Base-by-base conservation (phyloP, 1,140 invertebrate species). In the Leguminivora glycinivorella region DNA sequence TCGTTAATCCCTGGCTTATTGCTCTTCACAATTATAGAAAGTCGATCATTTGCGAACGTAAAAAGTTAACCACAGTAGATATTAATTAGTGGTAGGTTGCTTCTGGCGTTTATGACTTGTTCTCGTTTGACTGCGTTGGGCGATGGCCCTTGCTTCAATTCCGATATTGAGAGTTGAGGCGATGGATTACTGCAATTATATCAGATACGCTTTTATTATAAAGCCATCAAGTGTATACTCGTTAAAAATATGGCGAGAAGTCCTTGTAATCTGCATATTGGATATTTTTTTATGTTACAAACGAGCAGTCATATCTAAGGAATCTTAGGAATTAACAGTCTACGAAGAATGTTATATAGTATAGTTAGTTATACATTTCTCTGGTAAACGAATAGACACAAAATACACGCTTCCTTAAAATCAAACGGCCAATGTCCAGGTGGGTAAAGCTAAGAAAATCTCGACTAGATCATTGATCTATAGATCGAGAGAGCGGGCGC, bases 391-490 rank as follows among this genome's bases (percentile, higher is more conserved):
- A 60, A 14, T 17, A 60, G 25, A 26, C 22, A 12, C 56, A 60
- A 29, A 60, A 29, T 31, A 29, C 1, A 31, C 31, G 14, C 26
- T 58, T 58, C n/a, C 22, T 29, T 63, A 29, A 60, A 60, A 63
- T 17, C 24, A 63, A 63, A 63, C 17, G 31, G 31, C 66, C 34
- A 75, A 68, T 72, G 70, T 71, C 72, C 72, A 72, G 77, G 72
- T 73, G 72, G 67, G 60, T 71, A 70, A 72, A 75, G 75, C 75
- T 79, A 80, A 86, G 85, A 84, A 89, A 91, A 91, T 91, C 89
- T 88, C 83, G 67, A 78, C 79, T 84, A 83, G 89, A 89, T 81
- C 89, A 84, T 82, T 88, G 89, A 84, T 91, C 89, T 83, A 82
- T 69, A 70, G 78, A 83, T 83, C 81, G 82, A 83, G 84, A 82